Evolutionary conservation across 2,797 vertebrate species (phyloP), one percentile per base, ranked within the genome.

Genomic region (Melanotaenia parkinsoni): DNA sequence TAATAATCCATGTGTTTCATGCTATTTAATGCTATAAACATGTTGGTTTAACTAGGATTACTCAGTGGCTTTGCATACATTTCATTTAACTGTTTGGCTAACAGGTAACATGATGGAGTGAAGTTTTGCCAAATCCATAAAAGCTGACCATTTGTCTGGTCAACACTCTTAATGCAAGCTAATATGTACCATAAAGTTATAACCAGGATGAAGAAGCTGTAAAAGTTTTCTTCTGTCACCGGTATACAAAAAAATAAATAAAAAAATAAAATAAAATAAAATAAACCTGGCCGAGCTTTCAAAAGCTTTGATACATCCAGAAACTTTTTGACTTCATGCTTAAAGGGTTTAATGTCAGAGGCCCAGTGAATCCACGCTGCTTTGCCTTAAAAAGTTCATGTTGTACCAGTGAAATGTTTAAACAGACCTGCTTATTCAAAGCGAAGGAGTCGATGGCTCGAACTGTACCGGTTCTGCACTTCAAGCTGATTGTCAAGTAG

Each of bases 351-450:
- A 57, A 16, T 45, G 30, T 38, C 58, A 6, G 37, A 26, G 59
- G 32, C 40, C 51, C 59, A 76, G 47, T 57, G 51, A 74, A 70
- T 65, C n/a, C 72, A 67, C 74, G 54, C 53, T 84, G 57, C 77
- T 86, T 88, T 88, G 84, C 89, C 81, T 91, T 88, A 88, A 62
- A 20, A 35, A 58, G 54, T 76, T n/a, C 40, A 72, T 30, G 64
- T 67, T 69, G 35, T 18, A 45, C 14, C 12, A 28, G 53, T 58
- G 1, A 13, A 35, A 24, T 9, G n/a, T 51, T 18, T 8, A 4
- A 54, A 10, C 24, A 38, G 5, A 11, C 38, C 38, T 40, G 38
- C 50, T 28, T 3, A 26, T 4, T 38, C 6, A 12, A 20, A 50
- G 45, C 28, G 40, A 30, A 16, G 8, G 11, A 4, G 18, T 24